These are phyloP conservation scores for Tupaia chinensis DNA, from an alignment of 2,113 vertebrate genomes.

Conservation along the genomic window DNA sequence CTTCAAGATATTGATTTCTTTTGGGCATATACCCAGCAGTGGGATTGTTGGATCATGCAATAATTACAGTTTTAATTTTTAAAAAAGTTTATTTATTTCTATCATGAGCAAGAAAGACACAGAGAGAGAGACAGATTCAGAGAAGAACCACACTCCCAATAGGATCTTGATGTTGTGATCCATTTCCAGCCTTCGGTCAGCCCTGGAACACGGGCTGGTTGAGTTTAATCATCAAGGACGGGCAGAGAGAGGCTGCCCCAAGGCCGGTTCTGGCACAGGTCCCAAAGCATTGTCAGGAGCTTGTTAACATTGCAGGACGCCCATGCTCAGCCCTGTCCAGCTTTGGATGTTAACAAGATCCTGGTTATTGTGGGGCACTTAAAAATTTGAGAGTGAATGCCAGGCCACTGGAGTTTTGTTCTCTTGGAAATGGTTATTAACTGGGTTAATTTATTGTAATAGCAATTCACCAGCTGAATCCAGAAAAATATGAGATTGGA, in stretches of 20 bases:
- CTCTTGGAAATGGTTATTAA: not conserved
- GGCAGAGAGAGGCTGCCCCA: not conserved
- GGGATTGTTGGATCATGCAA: not conserved
- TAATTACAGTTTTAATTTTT: too few relatives aligned
- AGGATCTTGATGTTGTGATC: too few relatives aligned
- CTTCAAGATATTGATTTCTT: not conserved
- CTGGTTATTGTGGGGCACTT: accelerated
- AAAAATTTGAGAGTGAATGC: not conserved
- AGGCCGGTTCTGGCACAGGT: not conserved
- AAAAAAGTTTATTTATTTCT: too few relatives aligned
- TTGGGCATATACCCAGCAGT: too few relatives aligned
- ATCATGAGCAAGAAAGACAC: too few relatives aligned
- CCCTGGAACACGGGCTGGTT: too few relatives aligned
- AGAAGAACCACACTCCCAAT: too few relatives aligned
- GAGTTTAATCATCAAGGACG: not conserved
- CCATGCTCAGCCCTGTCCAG: too few relatives aligned
- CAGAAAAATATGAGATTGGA: not conserved
- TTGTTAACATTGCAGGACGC: not conserved
- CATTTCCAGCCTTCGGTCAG: too few relatives aligned
- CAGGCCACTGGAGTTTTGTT: not conserved
- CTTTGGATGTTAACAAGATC: too few relatives aligned
- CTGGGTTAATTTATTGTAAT: not conserved
- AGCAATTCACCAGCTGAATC: not conserved
- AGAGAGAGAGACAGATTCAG: too few relatives aligned
- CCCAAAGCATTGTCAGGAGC: accelerated